Percentiles rank a stretch among this genome's conserved stretches.
Evolutionary conservation across 2,888 invertebrate genomes (phyloP).

Genomic region (Quadriops clusia): DNA sequence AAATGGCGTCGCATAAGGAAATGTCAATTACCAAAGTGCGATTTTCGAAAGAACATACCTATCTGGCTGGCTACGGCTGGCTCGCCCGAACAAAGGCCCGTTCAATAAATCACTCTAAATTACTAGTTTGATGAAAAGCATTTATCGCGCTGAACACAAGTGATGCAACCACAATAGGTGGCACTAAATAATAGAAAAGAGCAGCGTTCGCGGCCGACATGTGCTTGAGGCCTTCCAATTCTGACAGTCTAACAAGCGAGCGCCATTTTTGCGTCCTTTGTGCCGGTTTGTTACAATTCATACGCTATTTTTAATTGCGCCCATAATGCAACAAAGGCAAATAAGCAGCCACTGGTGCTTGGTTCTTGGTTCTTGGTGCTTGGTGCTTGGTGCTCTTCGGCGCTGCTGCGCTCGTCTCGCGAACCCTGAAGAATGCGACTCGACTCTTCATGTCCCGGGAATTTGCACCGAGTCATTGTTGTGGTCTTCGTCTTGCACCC

Average conservation of each 20-base stretch:
- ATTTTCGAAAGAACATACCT: no score
- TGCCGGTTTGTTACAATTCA: slow-evolving; percentile 3
- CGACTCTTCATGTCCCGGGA: no score
- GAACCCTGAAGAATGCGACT: no score
- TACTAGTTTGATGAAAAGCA: slow-evolving; percentile 24
- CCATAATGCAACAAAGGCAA: no score
- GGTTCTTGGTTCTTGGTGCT: no score
- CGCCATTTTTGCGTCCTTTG: slow-evolving; percentile 10
- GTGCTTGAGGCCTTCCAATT: slow-evolving; percentile 10
- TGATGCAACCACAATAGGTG: slow-evolving; percentile 21
- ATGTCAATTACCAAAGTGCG: no score
- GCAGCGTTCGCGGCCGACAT: slow-evolving; percentile 12
- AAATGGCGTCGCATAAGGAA: no score
- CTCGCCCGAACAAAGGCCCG: slow-evolving; percentile 10
- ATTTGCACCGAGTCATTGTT: no score
- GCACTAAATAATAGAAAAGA: slow-evolving; percentile 17
- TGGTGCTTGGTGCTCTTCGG: no score
- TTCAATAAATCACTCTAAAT: slow-evolving; percentile 26
- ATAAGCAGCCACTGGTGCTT: slow-evolving; percentile 7
- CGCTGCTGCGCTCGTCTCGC: no score
- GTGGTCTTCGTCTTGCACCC: no score
- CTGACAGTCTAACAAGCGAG: slow-evolving; percentile 13
- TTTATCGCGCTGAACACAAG: slow-evolving; percentile 20
- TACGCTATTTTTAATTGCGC: slow-evolving; percentile 3
- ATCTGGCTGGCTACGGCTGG: no score